These are phyloP conservation scores for Mus spicilegus DNA, from an alignment of 2,113 vertebrate species.

Conservation along the genomic window DNA sequence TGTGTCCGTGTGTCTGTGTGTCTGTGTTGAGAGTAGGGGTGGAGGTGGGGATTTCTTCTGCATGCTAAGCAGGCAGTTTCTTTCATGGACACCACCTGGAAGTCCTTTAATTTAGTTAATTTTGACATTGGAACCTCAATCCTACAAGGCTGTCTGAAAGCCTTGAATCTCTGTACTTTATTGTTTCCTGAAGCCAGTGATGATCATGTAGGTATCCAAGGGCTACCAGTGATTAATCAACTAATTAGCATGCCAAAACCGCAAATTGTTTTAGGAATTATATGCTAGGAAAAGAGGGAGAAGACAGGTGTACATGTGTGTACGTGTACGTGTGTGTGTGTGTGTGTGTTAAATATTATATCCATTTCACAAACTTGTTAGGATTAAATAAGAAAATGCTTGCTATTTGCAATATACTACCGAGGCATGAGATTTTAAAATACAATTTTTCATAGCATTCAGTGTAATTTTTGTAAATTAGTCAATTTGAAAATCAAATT, in stretches of 20 bases:
- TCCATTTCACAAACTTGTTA: neutral
- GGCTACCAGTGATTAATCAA: neutral
- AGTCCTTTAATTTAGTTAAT: neutral
- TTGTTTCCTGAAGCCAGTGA: neutral
- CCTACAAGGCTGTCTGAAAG: neutral
- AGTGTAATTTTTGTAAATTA: constrained; percentile 40
- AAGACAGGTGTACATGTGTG: neutral
- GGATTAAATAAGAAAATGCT: constrained; percentile 17
- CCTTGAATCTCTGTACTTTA: neutral
- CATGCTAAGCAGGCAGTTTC: neutral
- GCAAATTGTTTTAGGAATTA: neutral
- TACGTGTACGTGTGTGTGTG: neutral
- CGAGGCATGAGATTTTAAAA: neutral
- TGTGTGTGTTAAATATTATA: neutral
- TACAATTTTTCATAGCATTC: neutral
- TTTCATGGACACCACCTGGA: neutral
- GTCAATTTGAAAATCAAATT: constrained; percentile 37
- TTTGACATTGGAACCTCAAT: neutral
- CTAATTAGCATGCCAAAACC: neutral
- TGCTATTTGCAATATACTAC: neutral
- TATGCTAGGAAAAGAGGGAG: neutral
- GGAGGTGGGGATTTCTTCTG: neutral
- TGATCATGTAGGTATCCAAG: neutral
- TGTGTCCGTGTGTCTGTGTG: neutral
- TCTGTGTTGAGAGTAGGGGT: too few species aligned